Percentiles rank a stretch among this genome's conserved stretches.
Evolutionary conservation across 1,140 invertebrate species (phyloP).

Genomic region (Drosophila burlai): DNA sequence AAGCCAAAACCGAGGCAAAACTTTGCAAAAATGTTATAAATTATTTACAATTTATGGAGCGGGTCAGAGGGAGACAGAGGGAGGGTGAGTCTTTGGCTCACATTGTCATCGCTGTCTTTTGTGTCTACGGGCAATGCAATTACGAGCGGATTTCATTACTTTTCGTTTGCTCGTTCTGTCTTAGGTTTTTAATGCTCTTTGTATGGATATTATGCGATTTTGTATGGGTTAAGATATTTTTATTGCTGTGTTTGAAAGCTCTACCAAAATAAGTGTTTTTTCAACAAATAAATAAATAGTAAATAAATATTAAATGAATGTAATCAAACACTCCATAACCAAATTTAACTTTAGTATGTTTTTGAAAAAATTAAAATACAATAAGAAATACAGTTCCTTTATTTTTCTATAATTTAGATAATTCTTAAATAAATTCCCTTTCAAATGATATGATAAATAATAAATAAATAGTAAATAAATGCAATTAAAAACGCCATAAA

Average conservation of each 20-base stretch:
- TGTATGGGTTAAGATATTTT: neutral
- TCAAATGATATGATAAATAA: no score
- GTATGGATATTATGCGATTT: conserved; percentile 4
- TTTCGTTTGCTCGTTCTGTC: conserved; percentile 32
- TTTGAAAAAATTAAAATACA: no score
- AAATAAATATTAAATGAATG: neutral
- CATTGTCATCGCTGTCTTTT: conserved; percentile 39
- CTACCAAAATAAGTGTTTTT: neutral
- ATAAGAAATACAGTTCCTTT: no score
- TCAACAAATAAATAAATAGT: no score
- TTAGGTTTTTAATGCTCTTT: conserved; percentile 18
- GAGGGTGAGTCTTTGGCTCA: neutral
- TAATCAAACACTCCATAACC: no score
- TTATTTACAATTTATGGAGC: conserved; percentile 80
- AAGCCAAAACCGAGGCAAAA: conserved; percentile 53
- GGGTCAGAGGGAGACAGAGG: conserved; percentile 11
- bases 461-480: no score
- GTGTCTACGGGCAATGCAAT: conserved; percentile 76
- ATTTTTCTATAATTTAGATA: neutral
- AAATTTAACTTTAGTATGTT: no score
- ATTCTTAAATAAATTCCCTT: neutral
- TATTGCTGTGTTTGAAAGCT: neutral
- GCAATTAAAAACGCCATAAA: no score
- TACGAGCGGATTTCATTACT: conserved; percentile 72
- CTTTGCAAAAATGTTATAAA: conserved; percentile 78